Evolutionary conservation across 1,140 invertebrate species (phyloP), one percentile per base, ranked within the genome.

Genomic region (Drosophila tani): DNA sequence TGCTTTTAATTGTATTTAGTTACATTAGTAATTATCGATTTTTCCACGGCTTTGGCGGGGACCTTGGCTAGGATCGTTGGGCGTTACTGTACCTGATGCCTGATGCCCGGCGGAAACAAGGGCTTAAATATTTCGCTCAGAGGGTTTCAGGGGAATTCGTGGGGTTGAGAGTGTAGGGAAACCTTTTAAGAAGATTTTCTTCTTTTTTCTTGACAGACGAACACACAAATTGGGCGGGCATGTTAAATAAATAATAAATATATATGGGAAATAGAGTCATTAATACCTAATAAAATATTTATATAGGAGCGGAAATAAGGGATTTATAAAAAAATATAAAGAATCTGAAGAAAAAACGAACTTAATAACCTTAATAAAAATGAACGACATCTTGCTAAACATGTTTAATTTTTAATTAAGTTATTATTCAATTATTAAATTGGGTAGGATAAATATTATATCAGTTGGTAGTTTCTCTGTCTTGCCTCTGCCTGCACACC

Each of bases 11-110:
- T 90, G 85, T 85, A 82, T 90, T 88, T 88, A 75, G 85, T 88
- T 88, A 80, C 83, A 87, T 87, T 88, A 78, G 80, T 87, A 83
- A 87, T 87, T 83, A 88, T 88, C 68, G 85, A 88, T 88, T 88
- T 88, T 84, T 45, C 64, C 49, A 50, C 40, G 43, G 7, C 62
- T 45, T 15, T 50, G 66, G 5, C 55, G 32, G 41, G 41, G 41
- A 14, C 67, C 69, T 40, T 71, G 27, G 24, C 69, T 73, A 57
- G 64, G 43, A 71, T 68, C 24, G 24, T 5, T 17, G 50, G 17
- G 14, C 45, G 64, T 19, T 27, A 71, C 68, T 71, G 68, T 68
- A 69, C 64, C 29, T 65, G 51, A 6, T 40, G 38, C 27, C 38
- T n/a, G 17, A 41, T 41, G 38, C 14, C 12, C 27, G 45, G 12